Evolutionary conservation across 2,113 vertebrate species (phyloP), one percentile per base, ranked within the genome.

Genomic region (Penelope pileata): DNA sequence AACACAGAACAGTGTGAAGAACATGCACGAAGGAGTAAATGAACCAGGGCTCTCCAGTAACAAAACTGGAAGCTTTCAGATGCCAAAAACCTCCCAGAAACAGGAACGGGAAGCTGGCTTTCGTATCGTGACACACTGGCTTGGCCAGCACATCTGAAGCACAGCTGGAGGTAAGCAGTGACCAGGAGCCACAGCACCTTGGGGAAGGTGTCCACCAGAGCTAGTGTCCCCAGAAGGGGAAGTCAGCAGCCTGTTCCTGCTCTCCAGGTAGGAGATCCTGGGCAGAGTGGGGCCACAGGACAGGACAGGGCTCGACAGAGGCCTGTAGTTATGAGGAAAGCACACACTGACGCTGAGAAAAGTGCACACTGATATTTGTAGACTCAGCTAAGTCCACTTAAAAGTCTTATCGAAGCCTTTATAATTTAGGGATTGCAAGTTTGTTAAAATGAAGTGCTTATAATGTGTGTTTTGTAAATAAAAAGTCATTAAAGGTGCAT

Each of bases 51-150:
- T 87, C 84, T 90, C 67, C 74, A 90, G 54, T 85, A 91, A 94
- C 45, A 74, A 79, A 87, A 87, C 84, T 67, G 75, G 91, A 94
- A 91, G 26, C 19, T 80, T 91, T 96, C 87, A 94, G 54, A 88
- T 77, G 82, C 73, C 67, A 85, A 36, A 93, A 92, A 63, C 42
- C 70, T 89, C 67, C 89, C 74, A 89, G 78, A 79, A 81, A 66
- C 59, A 83, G 74, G 84, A 83, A 94, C 66, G 68, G 43, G 66
- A 91, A 85, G 48, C 51, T n/a, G 29, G 47, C 22, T 79, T 86
- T 48, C 48, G 40, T 9, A 17, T 64, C 22, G 1, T 19, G 87
- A 62, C 59, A 47, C 34, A 82, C 1, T 9, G 77, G 26, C 23
- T 18, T 66, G 75, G 22, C 4, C 42, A 29, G 26, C 58, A 32